Evolutionary conservation across 2,888 invertebrate species (phyloP), one percentile per base, ranked within the genome.

Genomic region (Pedicia rivosa): DNA sequence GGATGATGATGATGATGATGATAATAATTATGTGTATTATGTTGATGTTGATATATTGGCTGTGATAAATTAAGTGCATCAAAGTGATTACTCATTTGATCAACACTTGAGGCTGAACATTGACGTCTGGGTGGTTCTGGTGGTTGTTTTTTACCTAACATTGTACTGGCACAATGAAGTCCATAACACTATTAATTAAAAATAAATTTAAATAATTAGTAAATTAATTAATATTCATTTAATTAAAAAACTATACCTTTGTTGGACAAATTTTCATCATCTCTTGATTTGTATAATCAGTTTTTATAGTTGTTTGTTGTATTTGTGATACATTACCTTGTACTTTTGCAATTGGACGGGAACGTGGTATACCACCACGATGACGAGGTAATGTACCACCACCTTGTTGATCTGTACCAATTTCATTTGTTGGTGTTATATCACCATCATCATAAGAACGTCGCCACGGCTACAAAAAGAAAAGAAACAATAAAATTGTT

Each of bases 361-460:
- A 41, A 25, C 46, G 46, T 13, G 40, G 42, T 12, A 10, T 17
- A 15, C 44, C 41, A n/a, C 57, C 52, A 44, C 86, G 67, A 4
- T 87, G 88, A 38, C 91, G 72, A 1, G 90, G 88, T 42, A 91
- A 59, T 0, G 91, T 91, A 6, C 88, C 87, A 2, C 83, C 81
- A 1, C 83, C 83, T 48, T 79, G 79, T 42, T 58, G 57, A 38
- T 43, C 40, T 13, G 40, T 59, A 58, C 46, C 22, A 40, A 41
- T 63, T 50, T 88, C 87, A 54, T 88, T 88, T 32, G 88, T 88
- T 10, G 82, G 81, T 22, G 88, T 88, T 44, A 88, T 79, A 57
- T 90, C 88, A 13, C 88, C 88, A 54, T 88, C 88, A 56, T 88
- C 87, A 56, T 82, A 84, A 43, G 81, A 78, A 48, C 83, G 68